These are phyloP conservation scores for Sander vitreus DNA, from an alignment of 2,113 vertebrate species.

Conservation along the genomic window DNA sequence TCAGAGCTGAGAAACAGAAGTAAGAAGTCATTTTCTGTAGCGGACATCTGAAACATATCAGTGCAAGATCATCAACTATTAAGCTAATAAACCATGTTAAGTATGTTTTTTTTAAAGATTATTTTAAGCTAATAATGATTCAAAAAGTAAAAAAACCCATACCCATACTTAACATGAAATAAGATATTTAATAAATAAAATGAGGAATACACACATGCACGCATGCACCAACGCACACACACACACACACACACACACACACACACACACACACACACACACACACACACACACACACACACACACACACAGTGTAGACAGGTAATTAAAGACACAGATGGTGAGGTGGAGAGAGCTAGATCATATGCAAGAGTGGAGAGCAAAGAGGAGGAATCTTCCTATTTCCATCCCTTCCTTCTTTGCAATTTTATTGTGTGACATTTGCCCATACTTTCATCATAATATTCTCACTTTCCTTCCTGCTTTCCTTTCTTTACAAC, in stretches of 20 bases:
- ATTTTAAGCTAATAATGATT: background rate
- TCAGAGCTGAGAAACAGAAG: background rate
- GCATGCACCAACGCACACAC: too few species aligned
- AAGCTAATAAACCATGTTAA: background rate
- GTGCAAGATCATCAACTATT: background rate
- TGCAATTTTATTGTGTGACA: slow-evolving; percentile 26
- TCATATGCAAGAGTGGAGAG: slow-evolving; percentile 50
- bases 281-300: background rate
- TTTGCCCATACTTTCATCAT: slow-evolving; percentile 9
- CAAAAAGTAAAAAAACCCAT: background rate
- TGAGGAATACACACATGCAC: slow-evolving; percentile 18
- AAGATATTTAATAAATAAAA: slow-evolving; percentile 18
- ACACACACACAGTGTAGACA: slow-evolving; percentile 20
- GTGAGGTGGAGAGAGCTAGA: slow-evolving; percentile 58
- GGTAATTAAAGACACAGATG: slow-evolving; percentile 67
- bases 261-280: background rate
- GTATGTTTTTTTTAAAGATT: too few species aligned
- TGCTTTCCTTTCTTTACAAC: background rate
- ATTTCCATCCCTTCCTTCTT: slow-evolving; percentile 36
- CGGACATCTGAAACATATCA: background rate
- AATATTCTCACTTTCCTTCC: background rate
- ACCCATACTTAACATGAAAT: background rate
- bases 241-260: background rate
- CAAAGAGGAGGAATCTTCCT: slow-evolving; percentile 23
- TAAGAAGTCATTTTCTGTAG: background rate